Percentiles rank a stretch among this genome's conserved stretches.
Conservation (phyloP, 2,797 vertebrate genomes). For the Sebastes minor region DNA sequence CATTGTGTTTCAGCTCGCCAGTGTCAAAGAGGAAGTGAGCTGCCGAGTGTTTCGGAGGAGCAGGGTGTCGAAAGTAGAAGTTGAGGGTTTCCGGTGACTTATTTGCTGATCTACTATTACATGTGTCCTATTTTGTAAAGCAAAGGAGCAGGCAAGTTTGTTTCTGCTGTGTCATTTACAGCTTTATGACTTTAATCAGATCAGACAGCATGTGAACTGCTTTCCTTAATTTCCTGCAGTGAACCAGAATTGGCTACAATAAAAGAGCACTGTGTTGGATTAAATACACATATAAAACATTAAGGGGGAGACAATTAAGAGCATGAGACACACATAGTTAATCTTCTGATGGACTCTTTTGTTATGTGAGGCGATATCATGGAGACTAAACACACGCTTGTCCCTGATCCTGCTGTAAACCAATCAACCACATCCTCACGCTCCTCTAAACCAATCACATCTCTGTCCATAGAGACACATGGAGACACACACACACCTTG, state of each 20-base stretch:
- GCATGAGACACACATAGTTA: background rate
- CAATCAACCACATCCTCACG: constrained; percentile 23
- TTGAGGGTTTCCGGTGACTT: constrained; percentile 51
- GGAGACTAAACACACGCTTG: background rate
- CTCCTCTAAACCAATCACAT: constrained; percentile 21
- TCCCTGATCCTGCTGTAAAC: constrained; percentile 34
- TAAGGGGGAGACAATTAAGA: background rate
- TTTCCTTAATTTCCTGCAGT: constrained; percentile 61
- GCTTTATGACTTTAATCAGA: constrained; percentile 53
- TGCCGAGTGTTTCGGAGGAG: constrained; percentile 12
- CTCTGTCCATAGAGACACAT: background rate
- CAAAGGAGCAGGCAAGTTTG: background rate
- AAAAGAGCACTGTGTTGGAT: constrained; percentile 29
- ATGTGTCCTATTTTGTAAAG: constrained; percentile 13
- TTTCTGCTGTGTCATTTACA: constrained; percentile 30
- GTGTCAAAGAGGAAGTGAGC: constrained; percentile 62
- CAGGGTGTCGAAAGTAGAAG: constrained; percentile 62
- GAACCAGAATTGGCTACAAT: constrained; percentile 30
- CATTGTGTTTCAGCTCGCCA: background rate
- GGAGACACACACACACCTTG: background rate
- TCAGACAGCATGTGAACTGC: constrained; percentile 1
- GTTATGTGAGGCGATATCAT: constrained; percentile 9
- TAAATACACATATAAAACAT: constrained; percentile 26
- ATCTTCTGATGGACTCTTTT: constrained; percentile 51
- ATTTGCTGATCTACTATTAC: background rate